phyloP scores from a whole-genome alignment of 2,113 vertebrate genomes.

The Rutilus rutilus region DNA sequence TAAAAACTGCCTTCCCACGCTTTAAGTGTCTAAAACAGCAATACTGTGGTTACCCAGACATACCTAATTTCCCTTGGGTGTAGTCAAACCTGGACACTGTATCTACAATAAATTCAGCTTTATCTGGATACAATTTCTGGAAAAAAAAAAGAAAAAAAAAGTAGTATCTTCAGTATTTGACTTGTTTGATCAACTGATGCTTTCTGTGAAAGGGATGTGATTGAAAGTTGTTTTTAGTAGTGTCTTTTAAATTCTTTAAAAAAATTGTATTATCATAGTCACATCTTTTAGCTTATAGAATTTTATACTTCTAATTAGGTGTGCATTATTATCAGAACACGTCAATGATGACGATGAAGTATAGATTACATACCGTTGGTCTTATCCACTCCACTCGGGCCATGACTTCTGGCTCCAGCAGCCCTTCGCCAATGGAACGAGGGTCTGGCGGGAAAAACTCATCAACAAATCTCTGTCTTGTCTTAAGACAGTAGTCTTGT shows the following conservation, averaged over 20 bases:
- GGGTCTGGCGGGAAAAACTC: slow-evolving; percentile 70
- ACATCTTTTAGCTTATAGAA: neutral
- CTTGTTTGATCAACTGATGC: neutral
- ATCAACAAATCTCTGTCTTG: slow-evolving; percentile 60
- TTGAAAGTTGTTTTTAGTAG: neutral
- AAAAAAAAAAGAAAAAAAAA: slow-evolving; percentile 13
- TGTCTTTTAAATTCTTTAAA: neutral
- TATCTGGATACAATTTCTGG: slow-evolving; percentile 62
- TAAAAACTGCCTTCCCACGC: too few relatives aligned
- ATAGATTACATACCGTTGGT: slow-evolving; percentile 56
- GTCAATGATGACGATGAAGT: too few relatives aligned
- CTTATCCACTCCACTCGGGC: slow-evolving; percentile 59
- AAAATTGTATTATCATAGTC: neutral
- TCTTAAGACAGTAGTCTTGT: slow-evolving; percentile 54
- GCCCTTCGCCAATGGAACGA: slow-evolving; percentile 64
- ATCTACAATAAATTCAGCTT: slow-evolving; percentile 65
- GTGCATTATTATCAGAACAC: neutral
- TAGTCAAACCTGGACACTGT: slow-evolving; percentile 73
- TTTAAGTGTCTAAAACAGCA: neutral
- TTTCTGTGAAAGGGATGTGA: neutral
- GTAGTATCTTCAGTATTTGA: neutral
- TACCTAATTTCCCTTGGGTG: slow-evolving; percentile 71
- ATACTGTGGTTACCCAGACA: neutral
- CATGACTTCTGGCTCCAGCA: slow-evolving; percentile 46
- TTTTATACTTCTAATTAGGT: neutral